These are phyloP conservation scores for Nothura maculosa DNA, from an alignment of 2,797 vertebrate genomes.

Conservation along the genomic window DNA sequence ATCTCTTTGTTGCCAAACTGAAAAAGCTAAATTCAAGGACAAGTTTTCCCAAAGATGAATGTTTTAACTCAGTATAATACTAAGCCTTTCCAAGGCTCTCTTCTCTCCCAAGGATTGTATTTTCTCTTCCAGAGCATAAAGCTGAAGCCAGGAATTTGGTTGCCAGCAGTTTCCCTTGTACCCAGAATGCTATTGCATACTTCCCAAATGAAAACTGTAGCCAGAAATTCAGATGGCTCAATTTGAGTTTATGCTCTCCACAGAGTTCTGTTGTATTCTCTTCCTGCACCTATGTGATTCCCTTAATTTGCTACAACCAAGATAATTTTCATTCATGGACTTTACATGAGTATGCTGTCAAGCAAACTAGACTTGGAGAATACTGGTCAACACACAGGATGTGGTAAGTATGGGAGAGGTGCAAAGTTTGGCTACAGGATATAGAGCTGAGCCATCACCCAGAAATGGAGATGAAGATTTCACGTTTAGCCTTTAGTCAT, in stretches of 20 bases:
- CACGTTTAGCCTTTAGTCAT: background rate
- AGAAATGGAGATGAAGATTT: background rate
- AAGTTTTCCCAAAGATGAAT: slow-evolving; percentile 41
- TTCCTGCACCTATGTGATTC: background rate
- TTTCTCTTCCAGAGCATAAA: background rate
- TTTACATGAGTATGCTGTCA: background rate
- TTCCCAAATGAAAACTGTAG: background rate
- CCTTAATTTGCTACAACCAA: background rate
- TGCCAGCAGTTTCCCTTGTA: background rate
- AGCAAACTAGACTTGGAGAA: background rate
- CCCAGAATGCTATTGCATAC: background rate
- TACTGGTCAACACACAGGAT: background rate
- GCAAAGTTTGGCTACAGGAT: background rate
- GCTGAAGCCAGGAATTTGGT: background rate
- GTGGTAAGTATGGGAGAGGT: background rate
- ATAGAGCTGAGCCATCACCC: background rate
- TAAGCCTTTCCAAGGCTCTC: slow-evolving; percentile 35
- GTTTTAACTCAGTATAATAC: slow-evolving; percentile 29
- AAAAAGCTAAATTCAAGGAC: slow-evolving; percentile 44
- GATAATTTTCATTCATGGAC: fast-evolving
- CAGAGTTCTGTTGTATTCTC: background rate
- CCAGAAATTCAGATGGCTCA: slow-evolving; percentile 17
- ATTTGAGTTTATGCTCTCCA: background rate
- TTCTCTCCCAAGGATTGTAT: background rate
- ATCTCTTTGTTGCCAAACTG: slow-evolving; percentile 31